Evolutionary conservation across 2,113 vertebrate species (phyloP).

Genomic region (zebrafish (Danio rerio)): DNA sequence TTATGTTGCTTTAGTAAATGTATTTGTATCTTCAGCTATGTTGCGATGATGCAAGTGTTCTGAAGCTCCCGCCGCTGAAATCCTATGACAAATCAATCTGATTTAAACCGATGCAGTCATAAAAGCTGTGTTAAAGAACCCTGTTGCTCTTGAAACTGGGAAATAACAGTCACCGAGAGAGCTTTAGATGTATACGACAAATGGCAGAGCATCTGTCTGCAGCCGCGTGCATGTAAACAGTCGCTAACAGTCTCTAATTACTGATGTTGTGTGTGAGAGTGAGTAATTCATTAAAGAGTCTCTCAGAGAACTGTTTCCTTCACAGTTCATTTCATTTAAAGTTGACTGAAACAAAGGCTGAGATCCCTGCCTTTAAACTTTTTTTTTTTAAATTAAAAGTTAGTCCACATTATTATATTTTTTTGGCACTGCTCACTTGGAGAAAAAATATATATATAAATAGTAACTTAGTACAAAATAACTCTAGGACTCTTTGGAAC

Average conservation of each 20-base stretch:
- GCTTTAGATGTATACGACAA: slow-evolving; percentile 16
- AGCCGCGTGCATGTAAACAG: slow-evolving; percentile 30
- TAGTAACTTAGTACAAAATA: too few relatives aligned
- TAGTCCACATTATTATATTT: too few relatives aligned
- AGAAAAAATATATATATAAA: too few relatives aligned
- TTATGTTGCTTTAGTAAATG: too few relatives aligned
- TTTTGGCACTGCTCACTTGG: too few relatives aligned
- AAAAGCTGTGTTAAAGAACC: slow-evolving; percentile 19
- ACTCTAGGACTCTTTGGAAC: too few relatives aligned
- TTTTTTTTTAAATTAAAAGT: slow-evolving; percentile 20
- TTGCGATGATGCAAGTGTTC: slow-evolving; percentile 43
- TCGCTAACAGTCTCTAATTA: slow-evolving; percentile 38
- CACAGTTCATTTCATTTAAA: slow-evolving; percentile 16
- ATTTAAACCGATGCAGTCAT: not conserved
- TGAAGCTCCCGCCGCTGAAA: slow-evolving; percentile 26
- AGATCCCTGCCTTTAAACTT: not conserved
- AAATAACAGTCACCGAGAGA: not conserved
- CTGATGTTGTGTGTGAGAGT: slow-evolving; percentile 35
- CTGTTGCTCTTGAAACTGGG: slow-evolving; percentile 9
- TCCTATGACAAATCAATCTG: slow-evolving; percentile 23
- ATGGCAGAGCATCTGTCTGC: slow-evolving; percentile 27
- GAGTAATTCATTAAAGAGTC: slow-evolving; percentile 26
- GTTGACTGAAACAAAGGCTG: slow-evolving; percentile 1
- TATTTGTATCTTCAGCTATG: too few relatives aligned
- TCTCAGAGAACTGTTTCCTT: not conserved